phyloP scores from a whole-genome alignment of 1,140 invertebrate species.

The Bombus balteatus region DNA sequence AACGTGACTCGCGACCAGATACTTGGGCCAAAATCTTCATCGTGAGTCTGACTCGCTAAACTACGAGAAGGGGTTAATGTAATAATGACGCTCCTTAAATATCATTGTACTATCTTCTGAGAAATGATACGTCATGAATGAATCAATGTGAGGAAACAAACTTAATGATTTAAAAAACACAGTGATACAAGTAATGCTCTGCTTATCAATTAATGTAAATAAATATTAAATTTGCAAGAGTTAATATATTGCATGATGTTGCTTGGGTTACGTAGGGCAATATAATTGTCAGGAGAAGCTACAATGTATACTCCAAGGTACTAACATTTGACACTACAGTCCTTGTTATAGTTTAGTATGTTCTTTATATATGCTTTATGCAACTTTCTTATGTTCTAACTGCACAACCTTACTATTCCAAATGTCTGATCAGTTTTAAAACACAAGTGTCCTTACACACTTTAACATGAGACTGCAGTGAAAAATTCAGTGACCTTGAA shows the following conservation, averaged over 20 bases:
- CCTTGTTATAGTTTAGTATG: conserved; percentile 19
- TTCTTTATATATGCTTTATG: conserved; percentile 4
- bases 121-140: conserved; percentile 75
- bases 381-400: not conserved
- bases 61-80: not conserved
- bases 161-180: conserved; percentile 70
- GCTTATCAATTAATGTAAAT: conserved; percentile 70
- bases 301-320: conserved; percentile 65
- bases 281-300: conserved; percentile 64
- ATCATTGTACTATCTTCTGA: conserved; percentile 63
- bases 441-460: conserved; percentile 3
- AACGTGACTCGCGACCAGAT: no score
- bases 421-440: conserved; percentile 7
- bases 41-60: no score
- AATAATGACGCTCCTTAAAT: conserved; percentile 58
- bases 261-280: conserved; percentile 61
- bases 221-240: conserved; percentile 68
- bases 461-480: conserved; percentile 63
- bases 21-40: no score
- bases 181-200: conserved; percentile 71
- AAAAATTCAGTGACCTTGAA: conserved; percentile 71
- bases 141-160: conserved; percentile 68
- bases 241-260: conserved; percentile 69
- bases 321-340: conserved; percentile 70
- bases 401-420: not conserved